Evolutionary conservation across 2,888 invertebrate genomes (phyloP), one percentile per base, ranked within the genome.

Genomic region (Aquatica leii): DNA sequence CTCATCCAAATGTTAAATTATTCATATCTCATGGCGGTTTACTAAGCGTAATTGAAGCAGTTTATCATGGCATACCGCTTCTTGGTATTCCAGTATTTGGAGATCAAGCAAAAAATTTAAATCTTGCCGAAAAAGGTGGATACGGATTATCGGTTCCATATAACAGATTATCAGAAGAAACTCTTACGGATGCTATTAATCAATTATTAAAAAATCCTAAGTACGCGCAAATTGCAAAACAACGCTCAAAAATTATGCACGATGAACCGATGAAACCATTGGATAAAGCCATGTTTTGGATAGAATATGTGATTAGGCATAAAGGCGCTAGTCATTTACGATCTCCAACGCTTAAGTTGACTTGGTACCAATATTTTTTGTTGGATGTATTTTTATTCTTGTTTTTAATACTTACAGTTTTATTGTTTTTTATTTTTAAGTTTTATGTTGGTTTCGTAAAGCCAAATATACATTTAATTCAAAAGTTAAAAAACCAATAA

Each of bases 201-300:
- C 18, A 17, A 18, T 54, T 54, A 41, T 37, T 41, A 1, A 15
- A 35, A 1, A 12, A 54, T 8, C 43, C 21, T 11, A 41, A 6
- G 17, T 46, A 46, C 18, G 15, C 18, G 18, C 11, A 18, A 46
- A 46, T n/a, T 18, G 46, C 18, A 20, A 46, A 46, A 46, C 18
- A 46, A 17, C 5, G 46, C 17, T 46, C 46, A n/a, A 46, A 18
- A 18, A 46, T 46, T 18, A 46, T 46, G 46, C 46, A 84, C 34
- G 88, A 89, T 72, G 81, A 88, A 21, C 86, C 86, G 0, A 76
- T 84, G 73, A 81, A 83, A 12, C 85, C 89, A 0, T 71, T 88
- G 64, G 86, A 88, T 31, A 86, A 85, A 17, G 86, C 86, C 0
- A 79, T 87, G 0, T 88, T 86, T 77, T 89, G 88, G 89, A 84